Evolutionary conservation across 2,797 vertebrate species (phyloP).

Genomic region (Falco rusticolus): DNA sequence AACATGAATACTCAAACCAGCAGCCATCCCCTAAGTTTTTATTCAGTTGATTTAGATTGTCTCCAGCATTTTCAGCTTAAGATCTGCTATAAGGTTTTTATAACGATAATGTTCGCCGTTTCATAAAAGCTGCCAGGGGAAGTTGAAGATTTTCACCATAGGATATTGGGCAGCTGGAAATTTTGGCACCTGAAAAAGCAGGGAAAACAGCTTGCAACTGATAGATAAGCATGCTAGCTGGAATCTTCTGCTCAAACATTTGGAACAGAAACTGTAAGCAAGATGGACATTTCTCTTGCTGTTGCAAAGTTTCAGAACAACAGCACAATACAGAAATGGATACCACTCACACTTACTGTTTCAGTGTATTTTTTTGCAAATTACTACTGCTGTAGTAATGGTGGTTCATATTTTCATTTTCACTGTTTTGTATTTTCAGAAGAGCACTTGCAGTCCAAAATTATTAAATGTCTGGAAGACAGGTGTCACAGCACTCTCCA

Average conservation of each 20-base stretch:
- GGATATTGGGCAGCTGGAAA: background rate
- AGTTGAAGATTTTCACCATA: conserved; percentile 11
- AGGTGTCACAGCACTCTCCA: too few species aligned
- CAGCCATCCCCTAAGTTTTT: background rate
- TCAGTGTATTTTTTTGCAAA: background rate
- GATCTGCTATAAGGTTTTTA: background rate
- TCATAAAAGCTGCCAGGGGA: background rate
- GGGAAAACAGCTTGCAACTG: background rate
- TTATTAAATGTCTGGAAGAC: background rate
- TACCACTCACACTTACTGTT: background rate
- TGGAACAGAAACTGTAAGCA: background rate
- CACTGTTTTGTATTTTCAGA: background rate
- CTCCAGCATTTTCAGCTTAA: background rate
- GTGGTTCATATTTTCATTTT: background rate
- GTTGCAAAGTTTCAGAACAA: background rate
- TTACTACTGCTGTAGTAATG: background rate
- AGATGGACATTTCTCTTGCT: background rate
- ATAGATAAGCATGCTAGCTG: conserved; percentile 19
- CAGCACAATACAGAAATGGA: background rate
- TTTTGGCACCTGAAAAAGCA: conserved; percentile 28
- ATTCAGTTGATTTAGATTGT: background rate
- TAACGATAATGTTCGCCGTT: background rate
- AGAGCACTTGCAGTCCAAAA: background rate
- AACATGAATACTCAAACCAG: background rate
- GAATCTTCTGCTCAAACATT: background rate